Evolutionary conservation across 1,140 invertebrate species (phyloP), one percentile per base, ranked within the genome.

Genomic region (Bombus huntii): DNA sequence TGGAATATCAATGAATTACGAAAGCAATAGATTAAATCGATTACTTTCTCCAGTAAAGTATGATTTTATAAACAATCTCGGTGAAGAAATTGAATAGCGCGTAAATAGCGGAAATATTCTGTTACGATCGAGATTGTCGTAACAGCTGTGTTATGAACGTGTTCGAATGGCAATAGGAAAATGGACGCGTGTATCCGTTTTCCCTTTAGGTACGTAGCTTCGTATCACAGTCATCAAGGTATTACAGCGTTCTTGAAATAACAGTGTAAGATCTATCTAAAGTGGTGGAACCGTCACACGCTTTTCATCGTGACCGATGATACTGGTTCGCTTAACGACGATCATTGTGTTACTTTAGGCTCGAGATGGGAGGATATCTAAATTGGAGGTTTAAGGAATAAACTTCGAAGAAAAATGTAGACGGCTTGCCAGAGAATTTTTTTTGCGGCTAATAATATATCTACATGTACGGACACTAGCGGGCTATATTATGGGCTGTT

Each of bases 241-340:
- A 76, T 76, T 76, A 59, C 53, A 39, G 53, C 74, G 74, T 76
- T 57, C 34, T 59, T 3, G 74, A 76, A 76, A 76, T 76, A 57
- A 59, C 34, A 76, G 74, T 57, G 74, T 59, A 76, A 57, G 74
- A 31, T 28, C 31, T 57, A 57, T 57, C 74, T 76, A 59, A 57
- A 59, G 53, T 76, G 44, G 25, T 59, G 34, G 53, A 59, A 76
- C 53, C 74, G 74, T 76, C 74, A 59, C 53, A 76, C 53, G 73
- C 4, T 74, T 74, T 74, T 53, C 73, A 34, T 74, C 42, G n/a
- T 47, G 44, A 25, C 25, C 44, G 44, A 74, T 34, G 44, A 47
- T 74, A 74, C 73, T 34, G 25, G 31, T 47, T 53, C 42, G 44
- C 31, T 53, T 42, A 47, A 74, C 42, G 42, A 47, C 73, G 34